Evolutionary conservation across 2,797 vertebrate genomes (phyloP).

Genomic region (Bovichtus diacanthus): DNA sequence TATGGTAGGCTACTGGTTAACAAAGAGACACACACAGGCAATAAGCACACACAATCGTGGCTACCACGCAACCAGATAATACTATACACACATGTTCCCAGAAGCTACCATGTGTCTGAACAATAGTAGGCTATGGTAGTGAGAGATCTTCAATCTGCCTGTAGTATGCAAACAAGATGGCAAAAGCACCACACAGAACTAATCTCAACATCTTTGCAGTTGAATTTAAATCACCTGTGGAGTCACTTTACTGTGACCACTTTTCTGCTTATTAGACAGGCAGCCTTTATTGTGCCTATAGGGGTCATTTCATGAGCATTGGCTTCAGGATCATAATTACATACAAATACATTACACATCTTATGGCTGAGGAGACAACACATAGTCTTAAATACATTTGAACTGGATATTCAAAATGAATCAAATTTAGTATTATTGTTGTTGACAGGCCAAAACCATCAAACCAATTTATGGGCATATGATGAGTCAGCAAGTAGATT

Average conservation of each 20-base stretch:
- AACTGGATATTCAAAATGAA: slow-evolving; percentile 20
- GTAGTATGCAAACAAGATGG: slow-evolving; percentile 60
- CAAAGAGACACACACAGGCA: neutral
- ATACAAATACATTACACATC: neutral
- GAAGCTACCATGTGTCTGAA: slow-evolving; percentile 22
- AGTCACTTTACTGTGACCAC: neutral
- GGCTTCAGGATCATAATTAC: neutral
- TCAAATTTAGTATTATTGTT: slow-evolving; percentile 19
- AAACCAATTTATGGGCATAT: slow-evolving; percentile 42
- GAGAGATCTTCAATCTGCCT: slow-evolving; percentile 40
- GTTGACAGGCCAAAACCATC: slow-evolving; percentile 50
- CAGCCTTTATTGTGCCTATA: neutral
- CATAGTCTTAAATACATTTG: slow-evolving; percentile 10
- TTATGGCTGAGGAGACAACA: neutral
- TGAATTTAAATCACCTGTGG: slow-evolving; percentile 44
- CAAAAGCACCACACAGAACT: slow-evolving; percentile 21
- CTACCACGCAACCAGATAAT: slow-evolving; percentile 8
- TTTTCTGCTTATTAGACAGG: neutral
- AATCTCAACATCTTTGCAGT: slow-evolving; percentile 43
- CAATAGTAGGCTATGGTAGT: slow-evolving; percentile 3
- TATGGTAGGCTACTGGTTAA: too few species aligned
- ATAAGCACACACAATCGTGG: slow-evolving; percentile 5
- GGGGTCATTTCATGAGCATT: neutral
- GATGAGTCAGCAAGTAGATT: slow-evolving; percentile 33
- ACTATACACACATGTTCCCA: slow-evolving; percentile 11